Conservation (phyloP, 53 echinoderm and acorn worm species). For the Stichopus horrens region DNA sequence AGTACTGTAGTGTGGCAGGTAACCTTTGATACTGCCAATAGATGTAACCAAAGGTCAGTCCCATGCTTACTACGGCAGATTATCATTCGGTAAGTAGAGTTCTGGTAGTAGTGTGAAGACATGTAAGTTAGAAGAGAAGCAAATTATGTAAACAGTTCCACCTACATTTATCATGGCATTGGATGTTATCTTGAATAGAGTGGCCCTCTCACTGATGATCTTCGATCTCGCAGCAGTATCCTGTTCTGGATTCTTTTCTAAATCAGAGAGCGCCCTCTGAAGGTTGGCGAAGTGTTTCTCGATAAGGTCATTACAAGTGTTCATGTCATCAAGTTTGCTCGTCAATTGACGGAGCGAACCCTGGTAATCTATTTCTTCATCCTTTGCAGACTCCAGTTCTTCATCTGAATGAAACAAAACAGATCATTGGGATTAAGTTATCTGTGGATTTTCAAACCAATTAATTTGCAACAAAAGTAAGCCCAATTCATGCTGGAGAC, state of each 20-base stretch:
- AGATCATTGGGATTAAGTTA: neutral
- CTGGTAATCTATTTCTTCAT: slow-evolving; percentile 82
- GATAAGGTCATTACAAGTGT: slow-evolving; percentile 97
- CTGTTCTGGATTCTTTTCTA: slow-evolving; percentile 75
- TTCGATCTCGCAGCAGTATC: slow-evolving; percentile 73
- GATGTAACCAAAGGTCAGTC: too few relatives aligned
- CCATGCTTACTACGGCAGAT: too few relatives aligned
- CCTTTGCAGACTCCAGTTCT: slow-evolving; percentile 76
- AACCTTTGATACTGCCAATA: too few relatives aligned
- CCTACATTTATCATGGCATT: slow-evolving; percentile 99
- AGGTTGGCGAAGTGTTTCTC: slow-evolving; percentile 88
- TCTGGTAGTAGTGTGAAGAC: too few relatives aligned
- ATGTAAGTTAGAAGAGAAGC: too few relatives aligned
- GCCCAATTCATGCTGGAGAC: too few relatives aligned
- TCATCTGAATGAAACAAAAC: slow-evolving; percentile 46
- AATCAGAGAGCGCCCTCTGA: slow-evolving; percentile 86
- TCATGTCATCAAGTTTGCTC: slow-evolving; percentile 92
- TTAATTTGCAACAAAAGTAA: too few relatives aligned
- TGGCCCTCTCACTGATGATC: slow-evolving; percentile 93
- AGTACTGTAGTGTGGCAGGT: too few relatives aligned
- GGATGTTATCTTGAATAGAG: slow-evolving; percentile 93
- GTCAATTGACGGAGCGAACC: slow-evolving; percentile 77
- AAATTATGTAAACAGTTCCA: neutral
- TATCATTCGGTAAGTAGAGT: too few relatives aligned
- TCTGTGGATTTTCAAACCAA: too few relatives aligned